Evolutionary conservation across 2,888 invertebrate genomes (phyloP).

Genomic region (Galerucella calmariensis): DNA sequence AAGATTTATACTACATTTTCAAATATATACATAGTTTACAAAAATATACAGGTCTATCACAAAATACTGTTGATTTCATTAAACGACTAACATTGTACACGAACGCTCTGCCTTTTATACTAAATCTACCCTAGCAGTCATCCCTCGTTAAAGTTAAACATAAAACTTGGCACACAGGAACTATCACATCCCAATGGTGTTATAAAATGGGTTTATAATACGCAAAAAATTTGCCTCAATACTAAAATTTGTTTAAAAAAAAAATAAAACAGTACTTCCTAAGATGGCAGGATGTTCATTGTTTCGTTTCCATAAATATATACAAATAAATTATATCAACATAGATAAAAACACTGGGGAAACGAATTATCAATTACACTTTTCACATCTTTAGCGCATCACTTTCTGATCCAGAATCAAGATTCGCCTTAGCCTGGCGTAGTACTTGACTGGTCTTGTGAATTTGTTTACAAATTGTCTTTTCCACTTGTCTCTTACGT

Average conservation of each 20-base stretch:
- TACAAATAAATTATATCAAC: constrained; percentile 10
- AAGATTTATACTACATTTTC: constrained; percentile 35
- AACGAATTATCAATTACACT: constrained; percentile 1
- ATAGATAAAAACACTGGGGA: not conserved
- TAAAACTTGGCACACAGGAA: constrained; percentile 41
- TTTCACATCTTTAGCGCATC: constrained; percentile 52
- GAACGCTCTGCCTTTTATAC: constrained; percentile 32
- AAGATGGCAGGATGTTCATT: constrained; percentile 28
- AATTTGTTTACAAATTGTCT: constrained; percentile 84
- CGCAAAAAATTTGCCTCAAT: too few species aligned
- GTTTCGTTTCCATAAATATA: not conserved
- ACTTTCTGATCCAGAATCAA: constrained; percentile 69
- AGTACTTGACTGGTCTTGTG: constrained; percentile 83
- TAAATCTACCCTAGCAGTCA: constrained; percentile 35
- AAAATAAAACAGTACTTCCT: constrained; percentile 1
- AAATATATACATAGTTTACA: constrained; percentile 39
- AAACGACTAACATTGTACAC: constrained; percentile 29
- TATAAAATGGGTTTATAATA: constrained; percentile 27
- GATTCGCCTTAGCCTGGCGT: constrained; percentile 78
- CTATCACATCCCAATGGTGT: constrained; percentile 39
- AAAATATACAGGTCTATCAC: constrained; percentile 50
- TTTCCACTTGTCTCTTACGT: constrained; percentile 84
- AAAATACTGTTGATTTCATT: constrained; percentile 48
- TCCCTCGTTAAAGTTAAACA: constrained; percentile 17
- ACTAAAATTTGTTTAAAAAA: too few species aligned